A percentile compares a stretch with the other conserved stretches of the same genome.
Conservation (phyloP, 1,140 invertebrate genomes). For the Drosophila dunni region DNA sequence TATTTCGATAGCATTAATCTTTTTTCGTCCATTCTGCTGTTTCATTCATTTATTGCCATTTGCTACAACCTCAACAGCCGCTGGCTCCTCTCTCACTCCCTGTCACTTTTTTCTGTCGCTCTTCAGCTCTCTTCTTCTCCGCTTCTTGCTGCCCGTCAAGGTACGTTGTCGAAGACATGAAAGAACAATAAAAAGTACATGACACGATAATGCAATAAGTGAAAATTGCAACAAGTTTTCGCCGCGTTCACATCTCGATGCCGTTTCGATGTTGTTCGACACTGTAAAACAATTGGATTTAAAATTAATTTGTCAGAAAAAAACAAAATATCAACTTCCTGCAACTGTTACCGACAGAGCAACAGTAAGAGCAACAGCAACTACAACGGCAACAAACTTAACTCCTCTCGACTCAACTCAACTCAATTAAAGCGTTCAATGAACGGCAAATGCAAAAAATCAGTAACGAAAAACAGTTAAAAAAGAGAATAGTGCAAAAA, state of each 20-base stretch:
- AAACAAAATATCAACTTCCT: conserved; percentile 61
- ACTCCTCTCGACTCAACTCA: conserved; percentile 11
- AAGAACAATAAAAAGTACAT: conserved; percentile 29
- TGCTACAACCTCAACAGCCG: background rate
- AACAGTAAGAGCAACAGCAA: conserved; percentile 20
- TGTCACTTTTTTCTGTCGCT: conserved; percentile 1
- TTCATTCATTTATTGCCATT: conserved; percentile 13
- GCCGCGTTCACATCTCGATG: conserved; percentile 18
- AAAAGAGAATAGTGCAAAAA: conserved; percentile 5
- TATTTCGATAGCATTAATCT: conserved; percentile 49
- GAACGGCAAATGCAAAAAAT: conserved; percentile 46
- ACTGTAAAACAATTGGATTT: conserved; percentile 74
- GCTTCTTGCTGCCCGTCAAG: conserved; percentile 26
- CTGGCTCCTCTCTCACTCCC: background rate
- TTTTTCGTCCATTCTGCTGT: conserved; percentile 8
- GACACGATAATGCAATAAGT: conserved; percentile 79
- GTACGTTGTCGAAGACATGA: conserved; percentile 31
- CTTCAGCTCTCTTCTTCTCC: background rate
- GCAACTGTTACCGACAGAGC: conserved; percentile 1
- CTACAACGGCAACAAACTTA: conserved; percentile 40
- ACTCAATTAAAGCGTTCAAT: conserved; percentile 76
- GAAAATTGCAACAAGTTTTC: conserved; percentile 80
- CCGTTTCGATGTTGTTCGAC: conserved; percentile 22
- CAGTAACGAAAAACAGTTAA: conserved; percentile 5
- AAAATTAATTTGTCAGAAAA: conserved; percentile 65